Evolutionary conservation across 2,888 invertebrate genomes (phyloP), one percentile per base, ranked within the genome.

Genomic region (Scelioninae gen. 1): DNA sequence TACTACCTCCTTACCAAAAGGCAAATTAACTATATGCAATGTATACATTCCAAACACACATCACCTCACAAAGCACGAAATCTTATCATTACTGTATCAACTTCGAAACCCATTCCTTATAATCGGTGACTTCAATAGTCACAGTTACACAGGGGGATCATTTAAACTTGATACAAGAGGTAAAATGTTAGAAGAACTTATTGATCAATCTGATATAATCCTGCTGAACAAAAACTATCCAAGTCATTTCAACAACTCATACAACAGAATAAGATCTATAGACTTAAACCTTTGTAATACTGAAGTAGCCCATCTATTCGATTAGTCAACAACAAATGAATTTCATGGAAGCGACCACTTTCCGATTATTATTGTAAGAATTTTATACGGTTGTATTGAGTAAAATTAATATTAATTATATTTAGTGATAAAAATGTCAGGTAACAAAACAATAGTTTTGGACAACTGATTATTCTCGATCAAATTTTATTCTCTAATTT

Each of bases 171-270:
- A n/a, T n/a, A n/a, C n/a, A n/a, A n/a, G n/a, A n/a, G n/a, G n/a
- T n/a, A n/a, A n/a, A n/a, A n/a, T n/a, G n/a, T n/a, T n/a, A n/a
- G n/a, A n/a, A n/a, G n/a, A n/a, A n/a, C n/a, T n/a, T n/a, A n/a
- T n/a, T n/a, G n/a, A 86, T 11, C 23, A 80, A n/a, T 29, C 31
- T 9, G 71, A 86, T 10, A 29, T 84, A 8, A 47, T 60, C 0
- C 9, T 82, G 3, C 63, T 85, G 0, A 84, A 85, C 56, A 49
- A 49, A 9, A n/a, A 58, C 16, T 9, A 43, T n/a, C 60, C 68
- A 5, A 86, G 86, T 0, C 83, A 84, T 40, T 53, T 86, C 8
- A 86, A 86, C 43, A 49, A 29, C n/a, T 69, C 58, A 0, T 58
- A 69, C 29, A 69, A 69, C 29, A 9, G 32, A 6, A 9, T 47